Percentiles rank a stretch among this genome's conserved stretches.
Evolutionary conservation across 1,140 invertebrate species (phyloP).

Genomic region (Sogatella furcifera): DNA sequence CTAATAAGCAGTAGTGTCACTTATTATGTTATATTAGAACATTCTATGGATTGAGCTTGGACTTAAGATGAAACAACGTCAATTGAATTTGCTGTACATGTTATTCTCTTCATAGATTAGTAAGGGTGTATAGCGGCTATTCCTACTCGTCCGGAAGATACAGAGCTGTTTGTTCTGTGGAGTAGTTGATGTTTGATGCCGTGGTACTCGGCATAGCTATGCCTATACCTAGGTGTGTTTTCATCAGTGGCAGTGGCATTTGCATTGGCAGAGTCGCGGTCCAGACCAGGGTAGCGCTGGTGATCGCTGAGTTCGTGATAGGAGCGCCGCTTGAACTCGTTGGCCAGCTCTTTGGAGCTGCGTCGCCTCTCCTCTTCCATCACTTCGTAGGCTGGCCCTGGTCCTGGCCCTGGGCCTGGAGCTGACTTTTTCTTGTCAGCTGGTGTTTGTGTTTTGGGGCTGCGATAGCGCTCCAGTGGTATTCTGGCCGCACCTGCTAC

Average conservation of each 20-base stretch:
- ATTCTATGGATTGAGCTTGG: too few species aligned
- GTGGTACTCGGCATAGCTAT: conserved; percentile 40
- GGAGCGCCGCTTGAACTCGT: conserved; percentile 34
- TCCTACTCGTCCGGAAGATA: conserved; percentile 32
- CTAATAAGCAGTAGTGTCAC: too few species aligned
- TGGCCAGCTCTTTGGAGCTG: conserved; percentile 34
- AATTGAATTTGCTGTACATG: too few species aligned
- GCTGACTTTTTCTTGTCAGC: too few species aligned
- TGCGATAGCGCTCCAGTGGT: conserved; percentile 30
- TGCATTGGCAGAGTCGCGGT: conserved; percentile 39
- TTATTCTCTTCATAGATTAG: too few species aligned
- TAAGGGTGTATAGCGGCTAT: conserved; percentile 41
- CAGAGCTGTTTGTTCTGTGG: conserved; percentile 22
- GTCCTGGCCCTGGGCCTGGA: too few species aligned
- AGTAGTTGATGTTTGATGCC: conserved; percentile 19
- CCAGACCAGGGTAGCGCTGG: conserved; percentile 42
- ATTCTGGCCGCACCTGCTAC: conserved; percentile 1
- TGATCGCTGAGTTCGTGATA: conserved; percentile 41
- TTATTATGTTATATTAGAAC: too few species aligned
- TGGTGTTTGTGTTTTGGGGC: too few species aligned
- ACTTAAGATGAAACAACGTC: too few species aligned
- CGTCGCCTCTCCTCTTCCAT: conserved; percentile 33
- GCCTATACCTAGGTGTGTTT: conserved; percentile 34
- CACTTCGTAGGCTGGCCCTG: conserved; percentile 33
- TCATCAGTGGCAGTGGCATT: conserved; percentile 14